These are phyloP conservation scores for Meloidogyne exigua DNA, from an alignment of 1,140 invertebrate species.

Conservation along the genomic window DNA sequence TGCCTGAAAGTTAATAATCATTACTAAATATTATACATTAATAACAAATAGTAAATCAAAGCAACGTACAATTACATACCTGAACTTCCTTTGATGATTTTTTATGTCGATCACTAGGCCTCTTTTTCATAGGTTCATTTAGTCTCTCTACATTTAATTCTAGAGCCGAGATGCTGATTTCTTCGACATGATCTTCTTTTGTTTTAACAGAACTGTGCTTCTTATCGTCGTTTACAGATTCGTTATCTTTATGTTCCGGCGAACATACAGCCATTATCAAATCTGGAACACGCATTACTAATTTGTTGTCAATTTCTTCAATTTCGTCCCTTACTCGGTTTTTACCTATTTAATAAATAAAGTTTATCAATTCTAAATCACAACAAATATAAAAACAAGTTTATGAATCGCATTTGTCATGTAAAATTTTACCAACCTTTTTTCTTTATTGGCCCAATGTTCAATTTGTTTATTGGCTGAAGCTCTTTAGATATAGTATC, in stretches of 20 bases:
- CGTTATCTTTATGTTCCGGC: background rate
- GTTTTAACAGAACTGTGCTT: background rate
- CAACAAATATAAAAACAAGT: background rate
- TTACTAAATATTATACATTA: too few relatives aligned
- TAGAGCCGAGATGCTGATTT: background rate
- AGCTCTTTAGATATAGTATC: background rate
- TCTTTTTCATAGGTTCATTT: background rate
- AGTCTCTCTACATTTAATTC: background rate
- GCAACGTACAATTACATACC: too few relatives aligned
- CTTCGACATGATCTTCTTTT: background rate
- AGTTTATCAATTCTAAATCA: background rate
- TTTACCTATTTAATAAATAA: background rate
- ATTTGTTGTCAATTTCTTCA: background rate
- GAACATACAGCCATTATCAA: constrained; percentile 4
- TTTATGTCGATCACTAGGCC: background rate
- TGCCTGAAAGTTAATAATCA: background rate
- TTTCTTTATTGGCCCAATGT: background rate
- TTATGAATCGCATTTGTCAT: background rate
- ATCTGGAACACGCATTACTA: background rate
- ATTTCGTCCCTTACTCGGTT: background rate
- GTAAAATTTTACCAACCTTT: background rate
- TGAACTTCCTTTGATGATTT: background rate
- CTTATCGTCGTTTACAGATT: background rate
- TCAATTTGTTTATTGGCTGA: background rate
- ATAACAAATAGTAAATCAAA: too few relatives aligned